Base-by-base conservation (phyloP, 2,113 vertebrate species). In the Syngnathus floridae region DNA sequence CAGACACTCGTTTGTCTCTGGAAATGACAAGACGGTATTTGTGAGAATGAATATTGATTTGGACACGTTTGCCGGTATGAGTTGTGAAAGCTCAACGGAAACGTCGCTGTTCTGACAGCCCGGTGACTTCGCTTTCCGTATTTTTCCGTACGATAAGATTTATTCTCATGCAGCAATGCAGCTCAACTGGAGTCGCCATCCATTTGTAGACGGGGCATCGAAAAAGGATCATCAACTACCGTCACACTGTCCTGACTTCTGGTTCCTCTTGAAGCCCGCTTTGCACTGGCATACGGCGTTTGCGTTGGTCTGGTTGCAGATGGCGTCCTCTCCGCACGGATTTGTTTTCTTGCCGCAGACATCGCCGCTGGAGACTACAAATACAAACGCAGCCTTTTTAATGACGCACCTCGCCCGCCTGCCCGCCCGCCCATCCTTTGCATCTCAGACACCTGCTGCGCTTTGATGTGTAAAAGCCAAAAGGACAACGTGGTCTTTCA, bases 1-100 rank as follows among this genome's bases (percentile, higher is more conserved):
- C 75, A 95, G 91, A 75, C 97, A 99, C 81, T 99, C 97, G 82
- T 99, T 95, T 72, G 94, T 84, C 81, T 99, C 96, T 99, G 62
- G 64, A 86, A 76, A 62, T 62, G 21, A 65, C 17, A 64, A 16
- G 48, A 4, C 22, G 49, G 36, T 48, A 22, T 22, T 22, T 22
- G 22, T 31, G 26, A 56, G 6, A 56, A 17, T 21, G 48, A 21
- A 51, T 51, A 51, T 51, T 10, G 26, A 36, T 56, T 56, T 35
- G 0, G 54, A 56, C 26, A 56, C 26, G 2, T 31, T 31, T 31
- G 26, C 2, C 26, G 26, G 2, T 31, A 31, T 31, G 2, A 31
- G 26, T 4, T 17, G 52, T 11, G 52, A 31, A 56, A 35, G 54
- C 26, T 56, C 54, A 35, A 35, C 2, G 54, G 54, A 56, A 56